Evolutionary conservation across 2,113 vertebrate species (phyloP).

Genomic region (Pao palembangensis): DNA sequence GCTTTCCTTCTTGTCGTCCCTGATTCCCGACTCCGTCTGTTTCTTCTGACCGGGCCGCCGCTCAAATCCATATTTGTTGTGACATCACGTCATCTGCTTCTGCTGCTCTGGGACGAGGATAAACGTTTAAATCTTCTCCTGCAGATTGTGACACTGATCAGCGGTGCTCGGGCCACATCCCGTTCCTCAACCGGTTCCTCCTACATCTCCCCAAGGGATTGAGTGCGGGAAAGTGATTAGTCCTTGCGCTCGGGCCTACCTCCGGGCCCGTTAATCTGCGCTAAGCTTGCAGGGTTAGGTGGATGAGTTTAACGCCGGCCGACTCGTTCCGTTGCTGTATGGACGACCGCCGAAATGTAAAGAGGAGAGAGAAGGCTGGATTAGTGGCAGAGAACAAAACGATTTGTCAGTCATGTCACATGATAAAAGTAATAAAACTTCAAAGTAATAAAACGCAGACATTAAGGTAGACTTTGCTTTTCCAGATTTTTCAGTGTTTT

Average conservation of each 20-base stretch:
- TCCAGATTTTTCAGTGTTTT: too few relatives aligned
- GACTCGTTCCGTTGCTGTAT: slow-evolving; percentile 17
- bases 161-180: slow-evolving; percentile 14
- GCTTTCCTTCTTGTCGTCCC: slow-evolving; percentile 1
- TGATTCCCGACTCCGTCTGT: background rate
- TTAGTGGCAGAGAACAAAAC: too few relatives aligned
- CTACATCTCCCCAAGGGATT: slow-evolving; percentile 21
- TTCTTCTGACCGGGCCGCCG: background rate
- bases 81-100: background rate
- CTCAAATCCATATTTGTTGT: slow-evolving; percentile 2
- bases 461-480: too few relatives aligned
- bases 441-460: too few relatives aligned
- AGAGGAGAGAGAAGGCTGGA: slow-evolving; percentile 2
- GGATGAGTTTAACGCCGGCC: slow-evolving; percentile 39
- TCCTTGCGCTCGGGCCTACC: slow-evolving; percentile 41
- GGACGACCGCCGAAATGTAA: slow-evolving; percentile 35
- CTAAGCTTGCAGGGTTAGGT: slow-evolving; percentile 59
- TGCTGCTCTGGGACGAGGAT: slow-evolving; percentile 4
- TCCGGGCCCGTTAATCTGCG: slow-evolving; percentile 48
- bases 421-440: too few relatives aligned
- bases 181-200: slow-evolving; percentile 23
- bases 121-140: slow-evolving; percentile 28
- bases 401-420: too few relatives aligned
- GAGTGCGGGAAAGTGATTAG: slow-evolving; percentile 35
- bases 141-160: slow-evolving; percentile 35